Base-by-base conservation (phyloP, 2,113 vertebrate species). In the Cavia aperea region DNA sequence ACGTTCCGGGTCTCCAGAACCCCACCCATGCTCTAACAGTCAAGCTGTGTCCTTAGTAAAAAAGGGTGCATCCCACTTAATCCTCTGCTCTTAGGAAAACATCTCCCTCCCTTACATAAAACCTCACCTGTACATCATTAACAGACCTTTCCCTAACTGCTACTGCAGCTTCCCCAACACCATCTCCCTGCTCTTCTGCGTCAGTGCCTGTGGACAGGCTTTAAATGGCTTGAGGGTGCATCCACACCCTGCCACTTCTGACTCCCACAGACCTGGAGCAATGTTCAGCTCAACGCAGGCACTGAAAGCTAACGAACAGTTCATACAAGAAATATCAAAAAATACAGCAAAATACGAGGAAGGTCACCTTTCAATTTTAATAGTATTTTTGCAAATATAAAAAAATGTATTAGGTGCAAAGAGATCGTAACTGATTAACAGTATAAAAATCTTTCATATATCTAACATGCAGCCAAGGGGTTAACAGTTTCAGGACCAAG, bases 361-460 rank as follows among this genome's bases (percentile, higher is more conserved):
- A 51, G 68, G 60, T 85, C 75, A 82, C 24, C 39, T 82, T 88
- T 62, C 39, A 86, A 65, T 58, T 77, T 85, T 60, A 90, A 73
- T 62, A 60, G 43, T 66, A 92, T 70, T 86, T 96, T 62, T 89
- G 13, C 56, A 75, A 56, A 83, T 89, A 81, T 90, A 93, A 90
- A 94, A 65, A n/a, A 33, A 70, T 1, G 33, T 73, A 63, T 58
- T 39, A 89, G 68, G 56, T 10, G 4, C 29, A 82, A 75, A 93
- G 94, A 88, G 19, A 75, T 43, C 8, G 0, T 49, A 70, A 92
- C 31, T 60, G 56, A 12, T 49, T 0, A 82, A 86, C 21, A 1
- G 3, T 24, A 87, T 54, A 12, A 84, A 81, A 73, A 19, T 68
- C n/a, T 88, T 81, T 77, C 91, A 94, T 90, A 36, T 7, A 36